Evolutionary conservation across 2,888 invertebrate species (phyloP).

Genomic region (Prosapia bicincta): DNA sequence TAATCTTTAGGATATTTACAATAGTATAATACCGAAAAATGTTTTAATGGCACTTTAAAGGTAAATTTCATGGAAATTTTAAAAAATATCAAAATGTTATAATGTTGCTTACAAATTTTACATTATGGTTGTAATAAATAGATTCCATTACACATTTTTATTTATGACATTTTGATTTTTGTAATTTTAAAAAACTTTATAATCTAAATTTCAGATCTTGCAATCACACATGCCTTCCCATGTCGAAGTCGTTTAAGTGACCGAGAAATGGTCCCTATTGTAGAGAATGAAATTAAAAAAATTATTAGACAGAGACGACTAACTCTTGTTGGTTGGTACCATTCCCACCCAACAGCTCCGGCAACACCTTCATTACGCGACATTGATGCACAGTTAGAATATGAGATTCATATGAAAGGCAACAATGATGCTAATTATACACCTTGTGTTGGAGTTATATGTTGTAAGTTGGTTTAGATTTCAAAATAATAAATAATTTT

Average conservation of each 20-base stretch:
- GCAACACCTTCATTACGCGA: slow-evolving; percentile 85
- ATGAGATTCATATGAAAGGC: slow-evolving; percentile 93
- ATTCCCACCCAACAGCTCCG: slow-evolving; percentile 86
- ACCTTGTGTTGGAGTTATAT: slow-evolving; percentile 88
- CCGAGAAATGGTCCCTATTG: slow-evolving; percentile 67
- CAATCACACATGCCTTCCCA: slow-evolving; percentile 85
- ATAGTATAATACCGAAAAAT: too few species aligned
- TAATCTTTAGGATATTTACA: too few species aligned
- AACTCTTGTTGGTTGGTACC: slow-evolving; percentile 91
- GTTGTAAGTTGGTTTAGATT: slow-evolving; percentile 65
- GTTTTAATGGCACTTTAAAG: too few species aligned
- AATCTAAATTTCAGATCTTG: slow-evolving; percentile 67
- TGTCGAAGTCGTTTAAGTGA: slow-evolving; percentile 80
- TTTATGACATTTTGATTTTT: too few species aligned
- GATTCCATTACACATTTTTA: too few species aligned
- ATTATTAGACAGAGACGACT: slow-evolving; percentile 78
- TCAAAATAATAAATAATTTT: too few species aligned
- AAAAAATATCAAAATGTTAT: too few species aligned
- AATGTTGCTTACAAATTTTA: too few species aligned
- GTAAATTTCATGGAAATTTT: too few species aligned
- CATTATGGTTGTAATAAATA: too few species aligned
- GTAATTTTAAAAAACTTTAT: too few species aligned
- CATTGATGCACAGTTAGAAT: slow-evolving; percentile 89
- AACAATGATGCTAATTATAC: slow-evolving; percentile 87
- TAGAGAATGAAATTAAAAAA: slow-evolving; percentile 78